Evolutionary conservation across 30 jellyfish, hydroid and myxozoan genomes (phyloP).

Genomic region (Aurelia coerulea): DNA sequence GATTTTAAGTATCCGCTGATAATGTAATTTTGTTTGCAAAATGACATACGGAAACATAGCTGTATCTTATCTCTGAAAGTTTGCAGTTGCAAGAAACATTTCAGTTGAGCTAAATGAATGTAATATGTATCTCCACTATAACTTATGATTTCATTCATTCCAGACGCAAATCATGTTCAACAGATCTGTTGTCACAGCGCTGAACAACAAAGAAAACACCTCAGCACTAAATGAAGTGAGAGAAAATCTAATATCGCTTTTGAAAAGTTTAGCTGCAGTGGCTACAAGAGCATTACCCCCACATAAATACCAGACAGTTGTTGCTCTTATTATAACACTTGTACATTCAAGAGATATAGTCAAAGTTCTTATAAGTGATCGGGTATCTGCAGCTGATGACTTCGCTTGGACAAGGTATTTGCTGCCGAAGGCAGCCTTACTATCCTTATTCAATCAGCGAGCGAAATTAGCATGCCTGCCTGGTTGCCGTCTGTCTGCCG

Average conservation of each 20-base stretch:
- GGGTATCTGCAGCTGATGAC: slow-evolving; percentile 40
- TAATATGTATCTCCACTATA: not conserved
- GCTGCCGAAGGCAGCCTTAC: no score
- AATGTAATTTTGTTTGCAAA: no score
- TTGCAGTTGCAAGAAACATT: no score
- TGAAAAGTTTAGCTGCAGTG: slow-evolving; percentile 47
- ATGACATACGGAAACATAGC: no score
- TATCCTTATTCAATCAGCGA: no score
- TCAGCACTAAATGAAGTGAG: slow-evolving; percentile 16
- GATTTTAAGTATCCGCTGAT: no score
- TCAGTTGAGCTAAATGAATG: no score
- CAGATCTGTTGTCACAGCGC: slow-evolving; percentile 48
- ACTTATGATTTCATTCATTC: not conserved
- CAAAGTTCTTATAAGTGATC: slow-evolving; percentile 32
- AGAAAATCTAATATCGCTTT: slow-evolving; percentile 20
- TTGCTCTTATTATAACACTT: slow-evolving; percentile 73
- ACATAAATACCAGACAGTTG: slow-evolving; percentile 52
- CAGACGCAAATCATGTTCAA: slow-evolving; percentile 72
- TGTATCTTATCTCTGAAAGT: no score
- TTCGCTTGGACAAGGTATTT: slow-evolving; percentile 81
- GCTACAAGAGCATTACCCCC: slow-evolving; percentile 36
- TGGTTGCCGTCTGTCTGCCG: no score
- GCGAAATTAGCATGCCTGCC: no score
- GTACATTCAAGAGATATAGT: slow-evolving; percentile 84
- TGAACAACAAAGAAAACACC: slow-evolving; percentile 18